These are phyloP conservation scores for Macroglossus sobrinus DNA, from an alignment of 2,113 vertebrate species.

Conservation along the genomic window DNA sequence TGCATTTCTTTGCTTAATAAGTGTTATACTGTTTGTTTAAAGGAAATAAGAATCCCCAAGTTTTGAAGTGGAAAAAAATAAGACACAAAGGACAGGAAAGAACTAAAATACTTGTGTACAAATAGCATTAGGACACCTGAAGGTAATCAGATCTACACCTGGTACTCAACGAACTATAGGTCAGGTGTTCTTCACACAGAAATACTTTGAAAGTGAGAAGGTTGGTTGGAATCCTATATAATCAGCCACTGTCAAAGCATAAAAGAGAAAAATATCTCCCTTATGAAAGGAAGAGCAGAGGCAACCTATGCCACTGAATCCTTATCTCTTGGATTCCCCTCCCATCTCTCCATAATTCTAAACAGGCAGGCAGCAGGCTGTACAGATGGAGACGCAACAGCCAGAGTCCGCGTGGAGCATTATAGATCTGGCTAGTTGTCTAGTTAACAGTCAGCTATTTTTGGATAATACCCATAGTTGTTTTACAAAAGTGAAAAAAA, in stretches of 20 bases:
- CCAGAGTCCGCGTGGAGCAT: not conserved
- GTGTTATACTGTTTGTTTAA: conserved; percentile 34
- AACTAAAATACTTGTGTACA: not conserved
- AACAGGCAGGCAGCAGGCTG: not conserved
- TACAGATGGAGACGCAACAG: conserved; percentile 5
- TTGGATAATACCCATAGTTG: conserved; percentile 40
- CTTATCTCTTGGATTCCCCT: conserved; percentile 9
- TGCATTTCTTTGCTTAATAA: conserved; percentile 54
- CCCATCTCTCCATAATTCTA: not conserved
- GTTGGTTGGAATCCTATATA: conserved; percentile 19
- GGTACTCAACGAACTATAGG: not conserved
- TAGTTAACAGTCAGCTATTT: conserved; percentile 59
- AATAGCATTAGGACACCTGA: conserved; percentile 32
- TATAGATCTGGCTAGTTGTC: conserved; percentile 35
- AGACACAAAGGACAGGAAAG: not conserved
- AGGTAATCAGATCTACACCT: conserved; percentile 46
- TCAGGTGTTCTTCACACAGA: conserved; percentile 30
- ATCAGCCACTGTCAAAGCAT: conserved; percentile 41
- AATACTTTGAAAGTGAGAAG: conserved; percentile 27
- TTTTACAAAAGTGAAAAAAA: not conserved
- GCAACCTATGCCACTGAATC: not conserved
- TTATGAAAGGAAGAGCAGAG: not conserved
- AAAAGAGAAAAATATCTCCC: conserved; percentile 50
- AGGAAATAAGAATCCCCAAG: conserved; percentile 12
- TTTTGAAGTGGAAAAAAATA: conserved; percentile 28